Base-by-base conservation (phyloP, 2,797 vertebrate species). In the Esox masquinongy region DNA sequence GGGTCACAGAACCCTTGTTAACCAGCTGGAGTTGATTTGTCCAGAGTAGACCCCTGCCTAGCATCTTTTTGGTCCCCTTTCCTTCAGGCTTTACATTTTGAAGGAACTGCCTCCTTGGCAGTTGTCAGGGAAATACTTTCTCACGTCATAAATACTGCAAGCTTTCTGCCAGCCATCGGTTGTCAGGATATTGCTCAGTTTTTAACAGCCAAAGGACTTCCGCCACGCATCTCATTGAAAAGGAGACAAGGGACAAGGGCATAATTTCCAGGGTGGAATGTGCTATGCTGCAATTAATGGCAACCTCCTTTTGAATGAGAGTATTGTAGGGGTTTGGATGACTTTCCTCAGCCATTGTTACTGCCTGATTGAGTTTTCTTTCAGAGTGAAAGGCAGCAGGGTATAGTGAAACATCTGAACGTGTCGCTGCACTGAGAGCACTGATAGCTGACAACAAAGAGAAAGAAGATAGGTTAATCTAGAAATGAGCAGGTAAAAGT, bases 131-230 rank as follows among this genome's bases (percentile, higher is more conserved):
- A 86, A 79, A 22, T 64, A 79, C 88, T 87, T 81, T 75, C 79
- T 79, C 81, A 80, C 83, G 77, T 90, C 81, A 92, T 91, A 92
- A 91, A 92, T 91, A 91, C 89, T 87, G 82, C 86, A 90, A 86
- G 78, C 85, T 1, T 84, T 82, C 84, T 73, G 78, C 86, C 85
- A 83, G 83, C 81, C 73, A 80, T 59, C 22, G 22, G 81, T 82
- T 84, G 88, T 91, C 87, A 90, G 90, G 89, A 91, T 91, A 92
- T 92, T 91, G 88, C 88, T 85, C 74, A 79, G 86, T 86, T 90
- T 92, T 92, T 87, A 92, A 87, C 83, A 84, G 81, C 80, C 83
- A 82, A 80, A 86, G 81, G 83, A 88, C 86, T 90, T 90, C 86
- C 82, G 81, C 78, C 82, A 85, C 68, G 4, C 43, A 2, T 77